Percentiles rank a stretch among this genome's conserved stretches.
phyloP scores from a whole-genome alignment of 2,797 vertebrate genomes.

The Anguilla megastoma region DNA sequence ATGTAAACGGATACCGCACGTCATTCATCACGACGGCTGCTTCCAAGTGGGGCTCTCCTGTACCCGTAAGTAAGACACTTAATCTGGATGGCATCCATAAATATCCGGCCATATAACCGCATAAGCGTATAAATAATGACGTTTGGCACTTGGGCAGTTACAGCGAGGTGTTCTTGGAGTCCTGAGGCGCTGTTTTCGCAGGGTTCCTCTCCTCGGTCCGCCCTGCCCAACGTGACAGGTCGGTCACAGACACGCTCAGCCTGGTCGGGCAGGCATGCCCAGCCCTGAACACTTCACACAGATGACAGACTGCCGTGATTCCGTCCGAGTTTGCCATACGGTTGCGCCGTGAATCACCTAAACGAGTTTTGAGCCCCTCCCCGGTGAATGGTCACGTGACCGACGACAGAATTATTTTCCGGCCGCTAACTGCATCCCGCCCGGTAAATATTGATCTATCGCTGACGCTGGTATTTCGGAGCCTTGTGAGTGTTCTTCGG shows the following conservation, averaged over 20 bases:
- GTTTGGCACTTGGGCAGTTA: neutral
- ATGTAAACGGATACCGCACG: neutral
- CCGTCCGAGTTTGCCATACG: constrained; percentile 55
- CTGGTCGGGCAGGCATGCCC: constrained; percentile 74
- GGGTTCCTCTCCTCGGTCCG: constrained; percentile 33
- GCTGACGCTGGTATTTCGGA: constrained; percentile 5
- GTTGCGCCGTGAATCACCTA: constrained; percentile 72
- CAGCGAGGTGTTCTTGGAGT: neutral
- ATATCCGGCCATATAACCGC: neutral
- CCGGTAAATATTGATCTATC: constrained; percentile 13
- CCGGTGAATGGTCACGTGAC: constrained; percentile 44
- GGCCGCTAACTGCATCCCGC: neutral
- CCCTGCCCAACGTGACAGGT: constrained; percentile 59
- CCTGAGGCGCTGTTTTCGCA: constrained; percentile 57
- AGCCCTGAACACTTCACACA: constrained; percentile 73
- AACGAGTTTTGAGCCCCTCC: constrained; percentile 57
- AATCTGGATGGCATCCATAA: neutral
- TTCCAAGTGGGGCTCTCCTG: neutral
- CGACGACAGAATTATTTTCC: neutral
- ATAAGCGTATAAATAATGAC: neutral
- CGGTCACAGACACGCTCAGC: constrained; percentile 69
- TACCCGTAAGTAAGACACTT: constrained; percentile 8
- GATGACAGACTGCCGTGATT: constrained; percentile 69
- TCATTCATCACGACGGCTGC: neutral
- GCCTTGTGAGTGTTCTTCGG: neutral